phyloP scores from a whole-genome alignment of 2,888 invertebrate species.

The Coenonympha glycerion region DNA sequence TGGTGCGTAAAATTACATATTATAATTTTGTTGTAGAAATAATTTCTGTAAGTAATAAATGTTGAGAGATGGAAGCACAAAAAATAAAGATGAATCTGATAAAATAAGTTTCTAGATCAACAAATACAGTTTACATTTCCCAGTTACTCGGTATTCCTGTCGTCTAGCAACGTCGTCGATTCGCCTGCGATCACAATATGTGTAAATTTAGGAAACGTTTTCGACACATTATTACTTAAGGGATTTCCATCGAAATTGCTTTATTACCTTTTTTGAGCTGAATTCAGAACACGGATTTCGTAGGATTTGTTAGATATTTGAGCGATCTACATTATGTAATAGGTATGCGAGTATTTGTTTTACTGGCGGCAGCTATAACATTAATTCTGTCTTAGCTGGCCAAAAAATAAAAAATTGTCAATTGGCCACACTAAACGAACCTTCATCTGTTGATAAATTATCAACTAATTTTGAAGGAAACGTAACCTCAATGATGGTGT shows the following conservation, averaged over 20 bases:
- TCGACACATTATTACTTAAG: constrained; percentile 74
- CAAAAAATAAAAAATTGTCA: neutral
- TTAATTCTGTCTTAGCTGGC: neutral
- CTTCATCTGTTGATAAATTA: too few relatives aligned
- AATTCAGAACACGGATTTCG: constrained; percentile 61
- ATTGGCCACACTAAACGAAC: too few relatives aligned
- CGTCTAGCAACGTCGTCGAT: constrained; percentile 59
- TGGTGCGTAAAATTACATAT: too few relatives aligned
- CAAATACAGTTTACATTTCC: neutral
- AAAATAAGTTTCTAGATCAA: neutral
- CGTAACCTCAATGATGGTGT: too few relatives aligned
- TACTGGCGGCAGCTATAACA: neutral
- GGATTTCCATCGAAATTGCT: constrained; percentile 75
- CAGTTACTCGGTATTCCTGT: constrained; percentile 62
- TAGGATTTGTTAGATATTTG: constrained; percentile 51
- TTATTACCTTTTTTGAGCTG: constrained; percentile 71
- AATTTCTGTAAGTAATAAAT: too few relatives aligned
- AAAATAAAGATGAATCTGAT: neutral
- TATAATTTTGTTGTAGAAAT: too few relatives aligned
- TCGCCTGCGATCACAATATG: constrained; percentile 69
- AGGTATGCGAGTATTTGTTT: neutral
- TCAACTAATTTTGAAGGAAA: too few relatives aligned
- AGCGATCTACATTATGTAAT: constrained; percentile 37
- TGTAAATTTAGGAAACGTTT: constrained; percentile 74
- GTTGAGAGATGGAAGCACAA: too few relatives aligned